Base-by-base conservation (phyloP, 2,113 vertebrate genomes). In the Oreochromis spilurus region DNA sequence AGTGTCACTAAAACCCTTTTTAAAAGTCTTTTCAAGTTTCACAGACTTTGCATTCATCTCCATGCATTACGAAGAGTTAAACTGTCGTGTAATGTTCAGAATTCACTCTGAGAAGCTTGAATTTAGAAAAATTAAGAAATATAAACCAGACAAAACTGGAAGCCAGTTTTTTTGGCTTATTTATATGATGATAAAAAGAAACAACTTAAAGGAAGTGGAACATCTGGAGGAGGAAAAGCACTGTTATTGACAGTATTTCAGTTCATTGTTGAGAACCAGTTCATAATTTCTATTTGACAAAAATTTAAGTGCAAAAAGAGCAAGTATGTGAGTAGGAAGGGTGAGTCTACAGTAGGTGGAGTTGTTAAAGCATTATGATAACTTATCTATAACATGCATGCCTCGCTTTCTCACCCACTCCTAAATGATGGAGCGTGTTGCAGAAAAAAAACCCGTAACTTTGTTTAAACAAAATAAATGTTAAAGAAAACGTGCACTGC, bases 351-450 rank as follows among this genome's bases (percentile, higher is more conserved):
- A 34, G 17, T 43, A 87, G 94, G 89, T 3, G 93, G 87, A 83
- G 93, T 57, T 84, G 77, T 54, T 82, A 24, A 38, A 81, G 54
- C 62, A 72, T 50, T 36, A 11, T 31, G 90, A 94, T 93, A 94
- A 43, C 93, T 95, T 96, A 96, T 96, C 95, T 92, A 19, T 19
- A 4, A 19, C 6, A 57, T n/a, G 45, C 94, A 94, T 62, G 77
- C 50, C 67, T 81, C 38, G 2, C 24, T 40, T 55, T 48, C 53
- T 24, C 50, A 34, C 24, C 26, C 55, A 40, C 55, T 58, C 12
- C 60, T 57, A 17, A 79, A 54, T 21, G 19, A 77, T 40, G 11
- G 57, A 21, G 14, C n/a, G 34, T 9, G 36, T 13, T 11, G 9
- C 43, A 31, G 43, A 1, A 12, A 60, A 26, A 62, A 67, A 45